Conservation (phyloP, 2,888 invertebrate genomes). For the Drosophila quinaria region DNA sequence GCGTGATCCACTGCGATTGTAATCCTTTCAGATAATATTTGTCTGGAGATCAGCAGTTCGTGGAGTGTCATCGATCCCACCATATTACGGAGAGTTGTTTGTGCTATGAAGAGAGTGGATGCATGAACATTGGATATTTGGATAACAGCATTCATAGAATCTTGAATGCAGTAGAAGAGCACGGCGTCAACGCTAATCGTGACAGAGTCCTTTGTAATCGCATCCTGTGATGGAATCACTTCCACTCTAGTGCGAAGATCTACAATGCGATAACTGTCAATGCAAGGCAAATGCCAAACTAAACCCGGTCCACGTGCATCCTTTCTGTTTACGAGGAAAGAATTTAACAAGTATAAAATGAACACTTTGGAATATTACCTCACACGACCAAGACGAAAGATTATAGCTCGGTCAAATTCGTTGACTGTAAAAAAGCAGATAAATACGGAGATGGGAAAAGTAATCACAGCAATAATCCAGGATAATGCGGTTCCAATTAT, state of each 20-base stretch:
- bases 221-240: conserved; percentile 88
- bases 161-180: conserved; percentile 91
- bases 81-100: conserved; percentile 94
- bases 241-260: conserved; percentile 88
- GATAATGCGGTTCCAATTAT: conserved; percentile 27
- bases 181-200: conserved; percentile 96
- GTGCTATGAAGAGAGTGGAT: conserved; percentile 91
- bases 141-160: conserved; percentile 90
- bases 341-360: not conserved
- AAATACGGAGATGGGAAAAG: conserved; percentile 77
- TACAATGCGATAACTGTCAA: conserved; percentile 85
- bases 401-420: conserved; percentile 88
- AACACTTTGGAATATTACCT: conserved; percentile 53
- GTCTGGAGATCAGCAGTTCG: conserved; percentile 95
- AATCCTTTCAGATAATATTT: conserved; percentile 95
- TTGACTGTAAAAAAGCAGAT: conserved; percentile 84
- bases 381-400: conserved; percentile 88
- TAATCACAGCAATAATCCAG: conserved; percentile 45
- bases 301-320: conserved; percentile 87
- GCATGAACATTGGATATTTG: conserved; percentile 88
- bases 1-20: conserved; percentile 93
- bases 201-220: conserved; percentile 94
- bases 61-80: conserved; percentile 95
- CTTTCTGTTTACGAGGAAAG: conserved; percentile 34
- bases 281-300: conserved; percentile 88